Evolutionary conservation across 2,888 invertebrate genomes (phyloP).

Genomic region (Eupithecia pulchellata): DNA sequence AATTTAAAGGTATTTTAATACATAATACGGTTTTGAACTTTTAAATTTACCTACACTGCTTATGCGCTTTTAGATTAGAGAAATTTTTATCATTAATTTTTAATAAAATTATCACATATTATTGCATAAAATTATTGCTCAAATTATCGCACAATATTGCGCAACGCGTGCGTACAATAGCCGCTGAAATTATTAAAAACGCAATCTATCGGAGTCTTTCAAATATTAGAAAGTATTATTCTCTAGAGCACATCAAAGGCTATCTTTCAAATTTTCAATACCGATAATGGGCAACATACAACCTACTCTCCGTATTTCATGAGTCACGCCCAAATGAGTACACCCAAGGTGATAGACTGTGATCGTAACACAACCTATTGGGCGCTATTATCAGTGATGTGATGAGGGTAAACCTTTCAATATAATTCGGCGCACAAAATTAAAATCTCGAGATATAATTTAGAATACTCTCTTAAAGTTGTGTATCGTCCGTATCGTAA

Average conservation of each 20-base stretch:
- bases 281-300: not conserved
- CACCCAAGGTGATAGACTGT: not conserved
- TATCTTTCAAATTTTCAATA: not conserved
- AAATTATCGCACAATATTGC: no score
- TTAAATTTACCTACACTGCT: not conserved
- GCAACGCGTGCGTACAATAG: not conserved
- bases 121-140: no score
- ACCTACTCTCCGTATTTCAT: not conserved
- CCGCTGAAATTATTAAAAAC: not conserved
- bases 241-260: not conserved
- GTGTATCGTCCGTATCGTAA: not conserved
- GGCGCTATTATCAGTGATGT: not conserved
- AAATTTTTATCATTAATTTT: not conserved
- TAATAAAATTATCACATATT: no score
- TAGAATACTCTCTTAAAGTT: not conserved
- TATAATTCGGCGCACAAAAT: not conserved
- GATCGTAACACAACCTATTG: constrained; percentile 1
- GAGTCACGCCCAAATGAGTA: not conserved
- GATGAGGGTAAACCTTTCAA: constrained; percentile 6
- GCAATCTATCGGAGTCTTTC: not conserved
- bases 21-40: not conserved
- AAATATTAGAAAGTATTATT: not conserved
- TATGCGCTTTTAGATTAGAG: not conserved
- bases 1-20: not conserved
- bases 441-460: not conserved